A percentile compares a stretch with the other conserved stretches of the same genome.
These are phyloP conservation scores for Amphipyra tragopoginis DNA, from an alignment of 2,888 invertebrate species.

Conservation along the genomic window DNA sequence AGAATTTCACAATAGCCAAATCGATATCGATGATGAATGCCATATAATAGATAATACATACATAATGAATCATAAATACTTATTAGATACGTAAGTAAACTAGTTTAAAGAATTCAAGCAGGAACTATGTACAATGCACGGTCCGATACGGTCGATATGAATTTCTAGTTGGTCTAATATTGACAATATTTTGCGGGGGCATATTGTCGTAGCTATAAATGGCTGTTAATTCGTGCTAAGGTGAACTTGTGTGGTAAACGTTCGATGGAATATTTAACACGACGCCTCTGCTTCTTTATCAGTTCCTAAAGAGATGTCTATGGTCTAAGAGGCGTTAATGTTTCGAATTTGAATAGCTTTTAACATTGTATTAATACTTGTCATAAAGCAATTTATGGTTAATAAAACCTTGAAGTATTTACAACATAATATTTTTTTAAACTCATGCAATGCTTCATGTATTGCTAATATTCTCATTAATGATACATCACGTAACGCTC, in stretches of 20 bases:
- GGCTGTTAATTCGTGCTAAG: slow-evolving; percentile 77
- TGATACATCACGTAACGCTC: slow-evolving; percentile 30
- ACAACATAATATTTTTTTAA: slow-evolving; percentile 15
- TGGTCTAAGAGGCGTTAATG: slow-evolving; percentile 23
- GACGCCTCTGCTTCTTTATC: slow-evolving; percentile 72
- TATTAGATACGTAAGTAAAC: slow-evolving; percentile 5
- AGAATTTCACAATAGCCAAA: neutral
- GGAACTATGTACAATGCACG: slow-evolving; percentile 26
- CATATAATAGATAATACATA: too few species aligned
- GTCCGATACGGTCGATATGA: slow-evolving; percentile 36
- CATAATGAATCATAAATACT: slow-evolving; percentile 1
- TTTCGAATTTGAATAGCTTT: slow-evolving; percentile 11
- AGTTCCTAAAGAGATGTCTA: slow-evolving; percentile 41
- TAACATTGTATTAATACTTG: slow-evolving; percentile 20
- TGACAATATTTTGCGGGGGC: slow-evolving; percentile 69
- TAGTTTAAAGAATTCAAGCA: slow-evolving; percentile 18
- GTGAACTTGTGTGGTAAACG: slow-evolving; percentile 75
- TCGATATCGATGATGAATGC: neutral
- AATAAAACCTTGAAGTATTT: slow-evolving; percentile 27
- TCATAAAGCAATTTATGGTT: slow-evolving; percentile 25
- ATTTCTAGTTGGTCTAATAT: slow-evolving; percentile 45
- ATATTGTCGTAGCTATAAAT: slow-evolving; percentile 70
- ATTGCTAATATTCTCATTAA: slow-evolving; percentile 28
- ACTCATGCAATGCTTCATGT: slow-evolving; percentile 22
- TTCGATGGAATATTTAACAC: slow-evolving; percentile 66